phyloP scores from a whole-genome alignment of 2,888 invertebrate genomes.

The Pilophorus perplexus region DNA sequence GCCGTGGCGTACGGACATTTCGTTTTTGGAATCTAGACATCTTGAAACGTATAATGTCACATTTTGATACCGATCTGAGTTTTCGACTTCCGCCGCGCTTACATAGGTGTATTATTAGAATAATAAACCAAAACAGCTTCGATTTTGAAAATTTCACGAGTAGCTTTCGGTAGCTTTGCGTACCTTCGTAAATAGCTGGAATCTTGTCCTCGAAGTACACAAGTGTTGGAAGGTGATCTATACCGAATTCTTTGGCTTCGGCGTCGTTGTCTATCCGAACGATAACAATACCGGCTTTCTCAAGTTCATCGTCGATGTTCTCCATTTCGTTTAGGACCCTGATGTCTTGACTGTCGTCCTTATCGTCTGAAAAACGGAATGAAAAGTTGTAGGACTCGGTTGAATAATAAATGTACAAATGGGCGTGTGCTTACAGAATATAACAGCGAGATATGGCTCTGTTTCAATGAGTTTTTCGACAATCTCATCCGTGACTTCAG shows the following conservation, averaged over 20 bases:
- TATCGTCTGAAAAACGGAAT: conserved; percentile 69
- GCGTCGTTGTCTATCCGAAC: conserved; percentile 85
- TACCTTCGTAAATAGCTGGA: conserved; percentile 81
- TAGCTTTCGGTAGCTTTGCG: too few species aligned
- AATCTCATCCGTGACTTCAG: conserved; percentile 90
- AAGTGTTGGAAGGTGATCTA: conserved; percentile 80
- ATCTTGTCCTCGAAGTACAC: conserved; percentile 90
- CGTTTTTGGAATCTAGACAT: too few species aligned
- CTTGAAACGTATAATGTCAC: too few species aligned
- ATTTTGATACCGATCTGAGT: too few species aligned
- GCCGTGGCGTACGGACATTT: too few species aligned
- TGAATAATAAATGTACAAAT: not conserved
- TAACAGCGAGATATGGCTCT: conserved; percentile 77
- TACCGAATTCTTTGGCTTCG: conserved; percentile 86
- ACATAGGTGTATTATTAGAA: too few species aligned
- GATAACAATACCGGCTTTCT: conserved; percentile 85
- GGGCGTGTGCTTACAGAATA: conserved; percentile 75
- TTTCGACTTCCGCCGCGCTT: too few species aligned
- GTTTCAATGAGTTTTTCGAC: conserved; percentile 83
- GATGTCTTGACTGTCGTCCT: conserved; percentile 85
- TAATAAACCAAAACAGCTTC: too few species aligned
- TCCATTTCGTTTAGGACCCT: conserved; percentile 83
- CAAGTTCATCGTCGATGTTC: conserved; percentile 87
- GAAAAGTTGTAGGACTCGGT: not conserved
- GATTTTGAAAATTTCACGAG: too few species aligned